These are phyloP conservation scores for Pseudorectes ferrugineus DNA, from an alignment of 2,113 vertebrate species.

Conservation along the genomic window DNA sequence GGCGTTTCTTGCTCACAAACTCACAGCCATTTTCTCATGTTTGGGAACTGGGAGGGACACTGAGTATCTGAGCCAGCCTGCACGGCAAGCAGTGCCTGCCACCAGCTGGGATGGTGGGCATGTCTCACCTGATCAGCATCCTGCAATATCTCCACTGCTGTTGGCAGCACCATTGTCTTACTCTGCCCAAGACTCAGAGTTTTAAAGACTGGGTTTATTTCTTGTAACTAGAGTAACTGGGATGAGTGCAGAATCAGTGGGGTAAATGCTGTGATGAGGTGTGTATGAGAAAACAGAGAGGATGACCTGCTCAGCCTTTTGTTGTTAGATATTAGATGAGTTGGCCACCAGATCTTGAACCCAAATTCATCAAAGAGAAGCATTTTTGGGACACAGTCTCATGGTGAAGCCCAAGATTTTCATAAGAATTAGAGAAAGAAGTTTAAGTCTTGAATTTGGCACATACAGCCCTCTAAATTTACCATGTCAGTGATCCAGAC, in stretches of 20 bases:
- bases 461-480: background rate
- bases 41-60: background rate
- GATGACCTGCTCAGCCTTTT: background rate
- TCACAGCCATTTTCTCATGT: background rate
- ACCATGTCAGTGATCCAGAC: background rate
- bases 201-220: background rate
- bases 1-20: background rate
- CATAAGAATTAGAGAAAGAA: background rate
- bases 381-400: background rate
- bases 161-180: background rate
- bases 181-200: background rate
- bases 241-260: background rate
- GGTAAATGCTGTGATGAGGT: background rate
- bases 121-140: background rate
- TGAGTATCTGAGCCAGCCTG: background rate
- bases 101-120: background rate
- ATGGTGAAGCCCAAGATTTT: background rate
- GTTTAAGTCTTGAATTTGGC: background rate
- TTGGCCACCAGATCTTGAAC: background rate
- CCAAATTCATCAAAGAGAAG: background rate
- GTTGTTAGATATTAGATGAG: background rate
- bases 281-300: background rate
- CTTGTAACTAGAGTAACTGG: background rate
- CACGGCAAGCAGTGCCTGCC: accelerated
- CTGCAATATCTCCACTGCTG: background rate